Evolutionary conservation across 1,140 invertebrate genomes (phyloP), one percentile per base, ranked within the genome.

Genomic region (Tribolium madens): DNA sequence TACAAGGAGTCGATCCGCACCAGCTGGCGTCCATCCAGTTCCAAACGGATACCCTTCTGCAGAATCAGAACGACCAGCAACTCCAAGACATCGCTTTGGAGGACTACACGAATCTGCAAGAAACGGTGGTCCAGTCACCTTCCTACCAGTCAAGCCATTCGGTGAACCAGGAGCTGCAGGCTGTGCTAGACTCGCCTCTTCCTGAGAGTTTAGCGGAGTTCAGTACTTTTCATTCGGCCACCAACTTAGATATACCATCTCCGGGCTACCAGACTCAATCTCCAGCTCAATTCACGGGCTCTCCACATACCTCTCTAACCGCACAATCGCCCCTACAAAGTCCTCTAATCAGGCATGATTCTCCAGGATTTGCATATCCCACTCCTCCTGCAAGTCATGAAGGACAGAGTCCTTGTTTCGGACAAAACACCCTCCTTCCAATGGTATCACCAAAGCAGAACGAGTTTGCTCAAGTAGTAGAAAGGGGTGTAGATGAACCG

Each of bases 371-470:
- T 78, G 91, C 93, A 6, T 95, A 95, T 85, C 93, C 94, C 6
- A 95, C 94, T 2, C 93, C 94, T 57, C 93, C 93, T 10, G 93
- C 93, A 0, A 95, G 93, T 79, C 93, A 95, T 79, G 94, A 95
- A 86, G 93, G 93, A 12, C 89, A 91, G 77, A 91, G 90, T 75
- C 91, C 91, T 4, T 87, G 87, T 21, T 88, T 89, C 73, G 85
- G 85, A 18, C 87, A 87, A 73, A 85, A 84, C 50, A 80, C 84
- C 0, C 81, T 83, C 48, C 79, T 87, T 3, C 86, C 86, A n/a
- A 81, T 87, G 81, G 82, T 87, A 0, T 87, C 87, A 2, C 86
- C 87, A 0, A 84, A 84, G 33, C 83, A 81, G 33, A 83, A 86
- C 81, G 82, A 89, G 82, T 80, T 87, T 82, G 78, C 86, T 80